These are phyloP conservation scores for Adela reaumurella DNA, from an alignment of 2,888 invertebrate genomes.

Conservation along the genomic window DNA sequence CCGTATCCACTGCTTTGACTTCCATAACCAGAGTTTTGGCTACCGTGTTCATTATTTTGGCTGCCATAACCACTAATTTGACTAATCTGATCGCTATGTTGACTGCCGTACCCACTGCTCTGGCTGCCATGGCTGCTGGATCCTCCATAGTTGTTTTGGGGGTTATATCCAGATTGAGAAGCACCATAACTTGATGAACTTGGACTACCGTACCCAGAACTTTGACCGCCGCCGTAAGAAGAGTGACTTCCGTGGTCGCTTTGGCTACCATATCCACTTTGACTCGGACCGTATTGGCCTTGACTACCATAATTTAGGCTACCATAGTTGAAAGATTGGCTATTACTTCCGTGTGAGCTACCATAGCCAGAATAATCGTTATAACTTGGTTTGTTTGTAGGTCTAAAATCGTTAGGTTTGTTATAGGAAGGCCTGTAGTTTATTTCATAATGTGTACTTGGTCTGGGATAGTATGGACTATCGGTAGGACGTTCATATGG, in stretches of 20 bases:
- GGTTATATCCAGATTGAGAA: slow-evolving; percentile 11
- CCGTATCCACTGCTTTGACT: neutral
- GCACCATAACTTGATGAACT: neutral
- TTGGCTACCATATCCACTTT: slow-evolving; percentile 1
- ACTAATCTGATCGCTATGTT: slow-evolving; percentile 7
- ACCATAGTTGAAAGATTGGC: too few species aligned
- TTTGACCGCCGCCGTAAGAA: slow-evolving; percentile 6
- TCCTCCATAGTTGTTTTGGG: slow-evolving; percentile 10
- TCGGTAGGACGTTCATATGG: neutral
- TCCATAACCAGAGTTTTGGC: neutral
- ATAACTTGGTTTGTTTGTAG: neutral
- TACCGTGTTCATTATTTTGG: neutral
- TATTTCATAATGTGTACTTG: neutral
- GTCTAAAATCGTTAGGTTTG: neutral
- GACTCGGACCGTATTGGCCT: too few species aligned
- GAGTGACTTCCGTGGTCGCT: slow-evolving; percentile 1
- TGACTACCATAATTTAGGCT: too few species aligned
- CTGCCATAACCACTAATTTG: neutral
- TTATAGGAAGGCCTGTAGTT: neutral
- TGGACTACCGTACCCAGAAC: slow-evolving; percentile 4
- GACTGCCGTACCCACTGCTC: neutral
- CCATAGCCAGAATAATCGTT: neutral
- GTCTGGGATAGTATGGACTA: neutral
- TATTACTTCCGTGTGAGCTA: too few species aligned
- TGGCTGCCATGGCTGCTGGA: neutral